A percentile compares a stretch with the other conserved stretches of the same genome.
Conservation (phyloP, 53 echinoderm and acorn worm genomes). For the Henricia sp. region DNA sequence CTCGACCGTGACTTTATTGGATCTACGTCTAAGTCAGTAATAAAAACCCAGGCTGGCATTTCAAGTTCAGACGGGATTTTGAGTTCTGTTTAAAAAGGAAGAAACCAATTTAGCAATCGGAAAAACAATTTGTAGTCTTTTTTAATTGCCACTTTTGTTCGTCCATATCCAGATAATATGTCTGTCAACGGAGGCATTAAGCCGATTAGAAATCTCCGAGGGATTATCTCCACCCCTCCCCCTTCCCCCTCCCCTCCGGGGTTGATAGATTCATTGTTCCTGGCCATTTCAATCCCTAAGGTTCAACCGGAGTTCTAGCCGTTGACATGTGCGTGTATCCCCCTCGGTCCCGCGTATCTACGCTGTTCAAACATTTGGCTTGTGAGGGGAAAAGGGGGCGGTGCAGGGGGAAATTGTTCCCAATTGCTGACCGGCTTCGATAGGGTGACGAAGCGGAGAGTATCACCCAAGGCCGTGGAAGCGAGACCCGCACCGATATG, state of each 20-base stretch:
- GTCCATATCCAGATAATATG: neutral
- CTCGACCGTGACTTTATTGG: too few species aligned
- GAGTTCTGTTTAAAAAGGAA: too few species aligned
- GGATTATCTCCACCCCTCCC: too few species aligned
- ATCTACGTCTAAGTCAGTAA: too few species aligned
- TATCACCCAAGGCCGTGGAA: conserved; percentile 47
- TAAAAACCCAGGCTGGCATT: too few species aligned
- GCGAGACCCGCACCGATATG: too few species aligned
- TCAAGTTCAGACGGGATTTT: too few species aligned
- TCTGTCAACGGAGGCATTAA: conserved; percentile 15
- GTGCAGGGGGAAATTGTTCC: conserved; percentile 32
- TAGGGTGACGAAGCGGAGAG: conserved; percentile 41
- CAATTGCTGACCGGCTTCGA: conserved; percentile 54
- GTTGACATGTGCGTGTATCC: neutral
- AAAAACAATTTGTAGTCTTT: conserved; percentile 33
- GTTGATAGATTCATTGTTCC: conserved; percentile 33
- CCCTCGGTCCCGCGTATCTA: neutral
- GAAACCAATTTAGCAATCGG: conserved; percentile 7
- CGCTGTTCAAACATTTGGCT: conserved; percentile 15
- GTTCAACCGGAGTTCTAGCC: conserved; percentile 23
- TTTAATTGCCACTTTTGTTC: conserved; percentile 38
- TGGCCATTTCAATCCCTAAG: neutral
- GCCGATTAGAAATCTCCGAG: conserved; percentile 1
- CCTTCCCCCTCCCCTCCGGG: too few species aligned
- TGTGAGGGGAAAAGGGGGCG: neutral